Evolutionary conservation across 2,888 invertebrate genomes (phyloP), one percentile per base, ranked within the genome.

Genomic region (Ceraclea dissimilis): DNA sequence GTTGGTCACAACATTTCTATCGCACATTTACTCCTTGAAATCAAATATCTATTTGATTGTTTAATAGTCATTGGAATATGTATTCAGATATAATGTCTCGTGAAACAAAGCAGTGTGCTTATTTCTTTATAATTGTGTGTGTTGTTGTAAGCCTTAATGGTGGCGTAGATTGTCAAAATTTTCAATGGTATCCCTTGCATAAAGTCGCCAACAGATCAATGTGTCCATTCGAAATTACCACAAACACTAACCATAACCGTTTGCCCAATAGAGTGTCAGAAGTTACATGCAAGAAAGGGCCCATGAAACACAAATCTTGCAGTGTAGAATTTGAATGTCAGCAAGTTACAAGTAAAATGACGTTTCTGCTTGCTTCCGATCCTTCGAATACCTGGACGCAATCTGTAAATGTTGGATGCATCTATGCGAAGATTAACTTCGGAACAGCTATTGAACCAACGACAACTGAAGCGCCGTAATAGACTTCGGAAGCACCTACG

Each of bases 251-350:
- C 49, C 48, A 33, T 20, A 44, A 48, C 17, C 50, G 59, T 10
- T 52, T 48, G 52, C 59, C 59, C 33, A 26, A 26, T 13, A 54
- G 43, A 20, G 43, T 59, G 26, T 57, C 54, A 60, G 57, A 5
- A 57, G 60, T 26, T 21, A 46, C 51, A 77, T 77, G 0, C 74
- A 71, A 47, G 51, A 57, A 11, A 57, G 4, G 17, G 33, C 51
- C 31, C 2, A 49, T 13, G 19, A 10, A 4, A 4, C 26, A 26
- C 26, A 47, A 55, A 18, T 17, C 31, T 11, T 52, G 53, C 50
- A 52, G 56, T 49, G 22, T 34, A 16, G 39, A 39, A n/a, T 39
- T n/a, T 16, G 39, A 39, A 13, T 39, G 39, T 13, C 39, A 39
- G 13, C 39, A 39, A 39, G 13, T 39, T 4, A 39, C 39, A 16